A percentile compares a stretch with the other conserved stretches of the same genome.
These are phyloP conservation scores for Arnoldichthys spilopterus DNA, from an alignment of 2,797 vertebrate genomes.

Conservation along the genomic window DNA sequence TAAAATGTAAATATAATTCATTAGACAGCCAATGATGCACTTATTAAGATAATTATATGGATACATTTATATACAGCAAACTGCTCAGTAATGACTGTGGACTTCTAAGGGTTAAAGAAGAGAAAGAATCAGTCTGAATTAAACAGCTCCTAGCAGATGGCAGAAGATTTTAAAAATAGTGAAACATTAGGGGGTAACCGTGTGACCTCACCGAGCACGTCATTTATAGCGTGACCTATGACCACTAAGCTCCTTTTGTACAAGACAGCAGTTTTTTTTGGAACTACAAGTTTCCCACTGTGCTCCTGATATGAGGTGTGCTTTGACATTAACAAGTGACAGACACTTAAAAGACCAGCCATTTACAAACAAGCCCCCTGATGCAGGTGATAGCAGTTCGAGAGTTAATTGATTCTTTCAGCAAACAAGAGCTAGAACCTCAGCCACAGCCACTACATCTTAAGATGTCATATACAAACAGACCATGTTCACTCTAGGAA, in stretches of 20 bases:
- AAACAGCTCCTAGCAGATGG: slow-evolving; percentile 3
- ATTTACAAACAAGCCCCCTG: slow-evolving; percentile 33
- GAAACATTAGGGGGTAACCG: slow-evolving; percentile 25
- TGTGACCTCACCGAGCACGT: slow-evolving; percentile 19
- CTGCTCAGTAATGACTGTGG: not conserved
- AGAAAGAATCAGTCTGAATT: not conserved
- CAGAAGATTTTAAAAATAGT: slow-evolving; percentile 3
- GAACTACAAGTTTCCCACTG: slow-evolving; percentile 7
- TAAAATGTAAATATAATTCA: no score
- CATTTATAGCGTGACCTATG: slow-evolving; percentile 31
- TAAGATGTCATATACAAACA: not conserved
- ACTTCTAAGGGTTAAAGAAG: not conserved
- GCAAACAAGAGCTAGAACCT: not conserved
- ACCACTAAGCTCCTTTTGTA: slow-evolving; percentile 14
- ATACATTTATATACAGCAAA: not conserved
- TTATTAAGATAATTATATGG: not conserved
- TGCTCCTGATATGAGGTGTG: slow-evolving; percentile 33
- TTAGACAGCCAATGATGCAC: not conserved
- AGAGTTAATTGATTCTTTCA: not conserved
- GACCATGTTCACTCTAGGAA: no score
- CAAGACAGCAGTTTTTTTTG: slow-evolving; percentile 34
- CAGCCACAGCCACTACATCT: not conserved
- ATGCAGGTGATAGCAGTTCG: slow-evolving; percentile 13
- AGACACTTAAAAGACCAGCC: slow-evolving; percentile 16
- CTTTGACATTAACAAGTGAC: slow-evolving; percentile 33